Evolutionary conservation across 2,797 vertebrate species (phyloP), one percentile per base, ranked within the genome.

Genomic region (Acipenser ruthenus): DNA sequence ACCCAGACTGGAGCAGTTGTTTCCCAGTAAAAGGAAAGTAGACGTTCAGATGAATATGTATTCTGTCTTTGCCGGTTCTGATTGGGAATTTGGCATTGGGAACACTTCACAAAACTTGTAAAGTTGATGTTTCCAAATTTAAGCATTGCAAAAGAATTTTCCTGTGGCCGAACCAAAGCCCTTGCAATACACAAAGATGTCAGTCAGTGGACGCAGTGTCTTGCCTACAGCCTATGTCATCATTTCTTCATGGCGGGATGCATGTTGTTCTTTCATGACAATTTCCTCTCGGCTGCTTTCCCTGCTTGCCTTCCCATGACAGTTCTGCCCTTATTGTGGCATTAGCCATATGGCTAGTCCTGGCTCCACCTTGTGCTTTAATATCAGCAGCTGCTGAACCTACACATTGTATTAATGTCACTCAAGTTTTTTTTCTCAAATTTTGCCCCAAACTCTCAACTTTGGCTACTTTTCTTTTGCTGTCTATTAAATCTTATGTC

Each of bases 291-390:
- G 80, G 86, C 88, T 90, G 86, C 85, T 77, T 89, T 90, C 88
- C 83, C 83, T 65, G 77, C 82, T 78, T 87, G 83, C 81, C 81
- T 85, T 74, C 83, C 83, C 85, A 74, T 94, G 93, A 93, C 93
- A 94, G 93, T 79, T 90, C 88, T 90, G 85, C 87, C 88, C 74
- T 64, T 74, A 82, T 84, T 86, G 82, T 93, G 93, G 91, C 94
- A 91, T 83, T 81, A 80, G 91, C 91, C 93, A 94, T 95, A 95
- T 95, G 94, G 92, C 79, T 74, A 77, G 81, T 70, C 77, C 84
- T 80, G 78, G 73, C 77, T 82, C 81, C 75, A 72, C 82, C 83
- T 82, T 79, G 58, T 74, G 74, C 78, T 80, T 84, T 78, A 79
- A 80, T 78, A 67, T 60, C 67, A 80, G 83, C 75, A 59, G 82